Base-by-base conservation (phyloP, 2,888 invertebrate genomes). In the Yponomeuta malinellus region DNA sequence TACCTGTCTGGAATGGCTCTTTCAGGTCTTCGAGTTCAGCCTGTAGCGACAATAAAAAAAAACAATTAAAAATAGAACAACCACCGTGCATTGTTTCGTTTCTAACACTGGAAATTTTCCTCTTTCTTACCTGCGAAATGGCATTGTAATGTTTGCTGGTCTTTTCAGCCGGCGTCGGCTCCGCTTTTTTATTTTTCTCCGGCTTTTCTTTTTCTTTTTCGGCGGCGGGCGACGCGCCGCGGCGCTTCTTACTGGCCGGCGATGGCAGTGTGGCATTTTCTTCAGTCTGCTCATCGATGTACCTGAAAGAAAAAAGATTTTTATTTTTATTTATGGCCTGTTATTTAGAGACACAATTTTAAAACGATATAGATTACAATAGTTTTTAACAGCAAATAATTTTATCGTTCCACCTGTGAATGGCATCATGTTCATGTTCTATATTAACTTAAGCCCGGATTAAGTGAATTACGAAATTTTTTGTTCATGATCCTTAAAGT, bases 251-350 rank as follows among this genome's bases (percentile, higher is more conserved):
- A 0, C 85, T 81, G 10, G 85, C 84, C 0, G 90, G 88, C 0
- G 89, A 84, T 0, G 88, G 87, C 0, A 88, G 75, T 0, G 89
- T 83, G 0, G 87, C 71, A 31, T 86, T 87, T 0, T 92, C 92
- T 71, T 90, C 92, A 0, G 86, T 86, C n/a, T 91, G 90, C 71
- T 93, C 93, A 72, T 93, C 92, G 71, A 91, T 85, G 70, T 90
- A 93, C 73, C 93, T 93, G 74, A 10, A 71, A 12, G 33, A 48
- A 68, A 68, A 43, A 43, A 43, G 43, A 1, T 5, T 43, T 8
- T 43, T 4, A 43, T 43, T 43, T 8, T 43, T 43, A 43, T 43
- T 43, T 43, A 43, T 43, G 43, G 43, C 8, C 43, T 43, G 43
- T 5, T 37, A 43, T 43, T 6, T 43, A 52, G 12, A 52, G 15